These are phyloP conservation scores for Gephyroberyx darwinii DNA, from an alignment of 2,797 vertebrate species.

Conservation along the genomic window DNA sequence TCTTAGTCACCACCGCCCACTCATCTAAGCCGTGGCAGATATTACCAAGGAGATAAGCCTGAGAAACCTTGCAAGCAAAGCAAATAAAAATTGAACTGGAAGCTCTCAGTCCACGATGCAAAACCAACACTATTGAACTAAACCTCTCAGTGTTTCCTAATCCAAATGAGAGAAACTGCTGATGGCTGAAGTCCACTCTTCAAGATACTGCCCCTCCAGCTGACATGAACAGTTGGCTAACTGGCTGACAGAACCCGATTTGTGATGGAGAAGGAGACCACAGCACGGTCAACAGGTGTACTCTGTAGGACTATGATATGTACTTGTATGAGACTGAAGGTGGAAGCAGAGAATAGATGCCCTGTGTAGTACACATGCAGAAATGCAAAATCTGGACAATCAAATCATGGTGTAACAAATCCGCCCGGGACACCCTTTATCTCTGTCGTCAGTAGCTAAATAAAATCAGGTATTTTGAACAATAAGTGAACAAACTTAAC, in stretches of 20 bases:
- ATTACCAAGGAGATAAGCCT: conserved; percentile 36
- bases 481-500: neutral
- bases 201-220: conserved; percentile 17
- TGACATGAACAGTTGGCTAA: conserved; percentile 35
- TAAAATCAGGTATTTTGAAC: neutral
- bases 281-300: neutral
- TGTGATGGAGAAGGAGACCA: conserved; percentile 20
- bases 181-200: conserved; percentile 20
- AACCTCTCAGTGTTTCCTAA: neutral
- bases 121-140: neutral
- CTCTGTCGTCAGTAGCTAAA: neutral
- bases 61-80: conserved; percentile 34
- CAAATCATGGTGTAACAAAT: neutral
- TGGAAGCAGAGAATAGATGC: too few species aligned
- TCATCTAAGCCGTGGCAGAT: conserved; percentile 27
- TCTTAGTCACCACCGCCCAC: conserved; percentile 51
- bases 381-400: neutral
- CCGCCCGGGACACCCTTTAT: neutral
- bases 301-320: neutral
- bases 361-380: too few species aligned
- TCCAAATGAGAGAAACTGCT: conserved; percentile 25
- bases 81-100: conserved; percentile 29
- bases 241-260: conserved; percentile 39
- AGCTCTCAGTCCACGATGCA: conserved; percentile 6
- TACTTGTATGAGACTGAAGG: neutral